Evolutionary conservation across 1,140 invertebrate genomes (phyloP).

Genomic region (Lethocerus indicus): DNA sequence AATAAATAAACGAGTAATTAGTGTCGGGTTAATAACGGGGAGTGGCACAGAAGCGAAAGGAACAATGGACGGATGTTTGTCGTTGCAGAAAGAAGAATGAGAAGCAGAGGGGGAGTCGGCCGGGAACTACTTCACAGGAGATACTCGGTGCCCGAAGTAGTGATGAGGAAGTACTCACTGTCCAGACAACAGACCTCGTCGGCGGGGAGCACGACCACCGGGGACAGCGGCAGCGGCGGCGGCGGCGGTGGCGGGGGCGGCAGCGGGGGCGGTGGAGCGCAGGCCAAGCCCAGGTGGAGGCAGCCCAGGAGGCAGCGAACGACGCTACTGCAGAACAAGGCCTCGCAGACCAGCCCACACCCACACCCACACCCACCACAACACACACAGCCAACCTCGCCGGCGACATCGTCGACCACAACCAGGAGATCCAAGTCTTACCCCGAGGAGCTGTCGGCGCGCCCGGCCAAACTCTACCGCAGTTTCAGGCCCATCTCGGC

Average conservation of each 20-base stretch:
- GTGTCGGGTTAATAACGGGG: no score
- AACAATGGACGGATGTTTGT: no score
- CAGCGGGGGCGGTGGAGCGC: background rate
- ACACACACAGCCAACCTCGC: background rate
- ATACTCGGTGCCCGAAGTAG: constrained; percentile 20
- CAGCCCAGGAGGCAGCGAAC: background rate
- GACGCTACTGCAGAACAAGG: no score
- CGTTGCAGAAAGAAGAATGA: no score
- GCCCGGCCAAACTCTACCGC: no score
- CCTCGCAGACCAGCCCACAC: constrained; percentile 12
- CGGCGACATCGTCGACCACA: constrained; percentile 2
- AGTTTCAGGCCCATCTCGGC: no score
- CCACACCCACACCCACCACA: background rate
- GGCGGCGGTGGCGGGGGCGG: constrained; percentile 4
- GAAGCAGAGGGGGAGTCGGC: no score
- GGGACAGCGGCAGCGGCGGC: constrained; percentile 3
- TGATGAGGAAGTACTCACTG: constrained; percentile 20
- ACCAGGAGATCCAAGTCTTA: constrained; percentile 1
- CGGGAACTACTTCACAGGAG: constrained; percentile 16
- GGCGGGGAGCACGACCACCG: constrained; percentile 3
- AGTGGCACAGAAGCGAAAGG: no score
- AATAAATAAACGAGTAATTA: no score
- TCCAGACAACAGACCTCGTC: constrained; percentile 14
- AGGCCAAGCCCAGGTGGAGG: background rate
- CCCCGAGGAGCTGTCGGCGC: no score